Percentiles rank a stretch among this genome's conserved stretches.
These are phyloP conservation scores for Chrysopilus asiliformis DNA, from an alignment of 2,888 invertebrate species.

Conservation along the genomic window DNA sequence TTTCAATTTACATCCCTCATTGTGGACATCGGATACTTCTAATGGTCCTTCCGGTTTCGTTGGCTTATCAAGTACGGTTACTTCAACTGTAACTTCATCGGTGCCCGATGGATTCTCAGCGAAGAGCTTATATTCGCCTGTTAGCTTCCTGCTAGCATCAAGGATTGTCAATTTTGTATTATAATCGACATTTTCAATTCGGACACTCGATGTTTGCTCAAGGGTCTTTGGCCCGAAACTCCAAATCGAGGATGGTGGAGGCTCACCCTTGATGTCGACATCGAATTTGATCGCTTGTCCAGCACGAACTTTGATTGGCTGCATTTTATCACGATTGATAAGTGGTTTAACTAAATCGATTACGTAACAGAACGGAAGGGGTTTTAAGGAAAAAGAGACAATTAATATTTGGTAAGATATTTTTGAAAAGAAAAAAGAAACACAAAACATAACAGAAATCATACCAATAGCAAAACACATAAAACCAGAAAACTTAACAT, in stretches of 20 bases:
- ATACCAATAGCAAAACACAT: no score
- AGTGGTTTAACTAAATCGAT: conserved; percentile 71
- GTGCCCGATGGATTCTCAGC: conserved; percentile 88
- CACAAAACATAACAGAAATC: not conserved
- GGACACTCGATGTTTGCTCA: conserved; percentile 51
- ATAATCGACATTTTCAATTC: conserved; percentile 83
- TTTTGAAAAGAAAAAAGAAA: conserved; percentile 1
- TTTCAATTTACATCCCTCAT: conserved; percentile 83
- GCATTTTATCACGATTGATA: conserved; percentile 89
- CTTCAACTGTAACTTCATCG: conserved; percentile 89
- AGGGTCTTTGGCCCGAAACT: conserved; percentile 42
- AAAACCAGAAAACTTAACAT: no score
- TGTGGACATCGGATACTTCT: conserved; percentile 79
- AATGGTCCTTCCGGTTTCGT: conserved; percentile 64
- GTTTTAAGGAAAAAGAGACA: not conserved
- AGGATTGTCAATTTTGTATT: conserved; percentile 72
- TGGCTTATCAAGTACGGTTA: conserved; percentile 61
- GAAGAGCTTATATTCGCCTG: conserved; percentile 79
- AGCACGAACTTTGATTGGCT: conserved; percentile 75
- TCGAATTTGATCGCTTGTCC: conserved; percentile 83
- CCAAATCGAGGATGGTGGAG: conserved; percentile 84
- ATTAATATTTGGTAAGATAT: conserved; percentile 2
- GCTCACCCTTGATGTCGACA: conserved; percentile 93
- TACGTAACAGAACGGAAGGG: not conserved
- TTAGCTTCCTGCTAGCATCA: conserved; percentile 70